phyloP scores from a whole-genome alignment of 2,888 invertebrate genomes.

The Muschampia plurimacula region DNA sequence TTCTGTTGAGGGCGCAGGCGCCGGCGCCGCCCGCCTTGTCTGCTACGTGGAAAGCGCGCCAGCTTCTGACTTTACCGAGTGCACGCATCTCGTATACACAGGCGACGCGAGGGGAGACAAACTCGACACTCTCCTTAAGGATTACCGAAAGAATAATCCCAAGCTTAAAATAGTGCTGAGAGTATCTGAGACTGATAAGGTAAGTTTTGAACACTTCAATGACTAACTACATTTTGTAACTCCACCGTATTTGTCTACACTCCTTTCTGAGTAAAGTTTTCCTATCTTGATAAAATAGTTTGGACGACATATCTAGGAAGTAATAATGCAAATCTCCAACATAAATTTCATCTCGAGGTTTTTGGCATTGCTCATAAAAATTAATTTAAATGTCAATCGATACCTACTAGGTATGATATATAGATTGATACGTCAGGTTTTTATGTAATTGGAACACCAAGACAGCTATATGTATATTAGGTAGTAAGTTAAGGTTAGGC shows the following conservation, averaged over 20 bases:
- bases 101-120: constrained; percentile 77
- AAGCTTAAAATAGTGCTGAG: constrained; percentile 84
- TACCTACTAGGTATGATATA: background rate
- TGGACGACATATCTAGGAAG: constrained; percentile 11
- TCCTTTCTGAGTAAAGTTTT: background rate
- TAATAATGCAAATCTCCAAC: constrained; percentile 5
- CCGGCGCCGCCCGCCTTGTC: constrained; percentile 78
- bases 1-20: constrained; percentile 67
- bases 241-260: background rate
- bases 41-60: constrained; percentile 75
- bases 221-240: background rate
- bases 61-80: constrained; percentile 70
- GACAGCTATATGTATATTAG: background rate
- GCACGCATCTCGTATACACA: constrained; percentile 81
- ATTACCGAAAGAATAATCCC: constrained; percentile 77
- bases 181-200: constrained; percentile 85
- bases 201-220: constrained; percentile 56
- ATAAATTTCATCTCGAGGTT: constrained; percentile 5
- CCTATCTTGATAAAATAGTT: background rate
- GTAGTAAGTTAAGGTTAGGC: background rate
- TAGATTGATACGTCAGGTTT: background rate
- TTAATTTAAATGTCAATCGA: constrained; percentile 22
- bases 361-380: constrained; percentile 3
- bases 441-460: constrained; percentile 14
- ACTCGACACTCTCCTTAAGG: constrained; percentile 74